Evolutionary conservation across 1,140 invertebrate genomes (phyloP), one percentile per base, ranked within the genome.

Genomic region (Magallana ariakensis): DNA sequence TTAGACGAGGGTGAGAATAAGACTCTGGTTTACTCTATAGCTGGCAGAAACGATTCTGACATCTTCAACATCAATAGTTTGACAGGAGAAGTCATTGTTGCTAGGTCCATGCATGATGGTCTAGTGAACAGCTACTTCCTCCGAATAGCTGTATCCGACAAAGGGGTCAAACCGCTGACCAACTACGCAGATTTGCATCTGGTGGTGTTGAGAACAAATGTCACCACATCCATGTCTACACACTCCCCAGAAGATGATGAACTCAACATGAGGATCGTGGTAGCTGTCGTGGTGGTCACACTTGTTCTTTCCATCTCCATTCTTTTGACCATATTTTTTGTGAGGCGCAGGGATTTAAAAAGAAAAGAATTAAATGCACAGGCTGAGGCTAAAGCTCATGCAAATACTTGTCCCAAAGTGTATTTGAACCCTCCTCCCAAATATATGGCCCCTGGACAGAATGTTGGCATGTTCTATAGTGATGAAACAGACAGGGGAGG

Each of bases 201-300:
- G 22, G 85, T 87, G 15, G 88, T 89, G 1, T 53, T 83, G 1
- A 22, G 70, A 53, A 86, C 70, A 33, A 89, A 89, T 75, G 22
- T 53, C 8, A 89, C 87, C 15, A 83, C 87, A 46, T 81, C 83
- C 10, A 16, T n/a, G 54, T 4, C 85, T 1, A 33, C 81, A 19
- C 13, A 57, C 3, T 16, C 53, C 11, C 55, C 75, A 11, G 87
- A 81, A 16, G 58, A 88, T 26, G 83, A 89, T 46, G 87, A 87
- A 16, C 85, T 89, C 54, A 91, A 89, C 83, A 80, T 91, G 55
- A 85, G 88, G 11, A 91, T 91, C 19, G 90, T 87, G 22, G 80
- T 91, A 7, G 89, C 90, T 54, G 90, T 91, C 83, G 88, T 91
- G 33, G 89, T 91, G 83, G 90, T 91, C 70, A 91, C 90, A 1